Base-by-base conservation (phyloP, 2,113 vertebrate genomes). In the Electrona antarctica region DNA sequence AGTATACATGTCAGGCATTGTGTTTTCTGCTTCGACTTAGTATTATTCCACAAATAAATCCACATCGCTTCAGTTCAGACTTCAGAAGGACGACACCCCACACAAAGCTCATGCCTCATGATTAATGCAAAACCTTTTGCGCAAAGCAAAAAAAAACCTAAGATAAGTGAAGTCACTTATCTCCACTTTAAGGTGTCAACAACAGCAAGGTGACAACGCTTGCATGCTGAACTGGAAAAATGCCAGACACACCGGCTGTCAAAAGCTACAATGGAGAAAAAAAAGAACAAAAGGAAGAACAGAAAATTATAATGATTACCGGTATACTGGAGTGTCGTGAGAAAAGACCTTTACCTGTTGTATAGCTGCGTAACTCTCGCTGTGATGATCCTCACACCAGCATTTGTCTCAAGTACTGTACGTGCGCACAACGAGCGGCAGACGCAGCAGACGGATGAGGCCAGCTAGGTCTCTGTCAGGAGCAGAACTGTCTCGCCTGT, bases 391-490 rank as follows among this genome's bases (percentile, higher is more conserved):
- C n/a, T 64, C 14, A 28, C 21, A 12, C 21, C 50, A 55, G 54
- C 52, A 45, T 15, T 41, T 41, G 33, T 41, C 33, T 21, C 21
- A 21, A 21, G 21, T 21, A 21, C 21, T 21, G 21, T 21, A 2
- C 10, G 29, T 59, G 73, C 55, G 57, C 13, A 70, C 21, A 56
- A 70, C 65, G 59, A 68, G 64, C 52, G 12, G 51, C 56, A 60
- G n/a, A 63, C 41, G 59, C 46, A 45, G 58, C 49, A 64, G 73
- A 76, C 76, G 61, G 76, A 7, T 33, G 56, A 74, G 67, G 72
- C 57, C 67, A 54, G 21, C 21, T 21, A 21, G 75, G 15, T 1
- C 65, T 4, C 50, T 63, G 55, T 62, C 67, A 45, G 61, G 3
- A 21, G 63, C 57, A 76, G 67, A 50, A 75, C 69, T 41, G 61